These are phyloP conservation scores for Zootoca vivipara DNA, from an alignment of 2,113 vertebrate genomes.

Conservation along the genomic window DNA sequence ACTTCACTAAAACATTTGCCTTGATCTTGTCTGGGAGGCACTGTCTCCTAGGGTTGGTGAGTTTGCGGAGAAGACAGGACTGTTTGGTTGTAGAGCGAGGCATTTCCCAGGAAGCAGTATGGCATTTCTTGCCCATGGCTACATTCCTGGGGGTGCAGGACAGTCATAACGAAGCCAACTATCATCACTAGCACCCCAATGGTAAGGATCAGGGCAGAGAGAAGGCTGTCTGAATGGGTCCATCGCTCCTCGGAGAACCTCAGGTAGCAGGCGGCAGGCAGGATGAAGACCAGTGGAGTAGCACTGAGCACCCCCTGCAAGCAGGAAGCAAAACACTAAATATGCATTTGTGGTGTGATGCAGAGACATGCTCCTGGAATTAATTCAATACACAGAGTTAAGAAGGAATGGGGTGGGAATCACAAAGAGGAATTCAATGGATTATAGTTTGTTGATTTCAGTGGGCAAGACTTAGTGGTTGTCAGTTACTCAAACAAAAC, in stretches of 20 bases:
- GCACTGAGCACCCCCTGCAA: constrained; percentile 90
- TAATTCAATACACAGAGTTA: background rate
- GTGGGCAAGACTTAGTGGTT: background rate
- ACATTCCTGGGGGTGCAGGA: constrained; percentile 84
- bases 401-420: background rate
- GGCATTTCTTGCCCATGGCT: constrained; percentile 92
- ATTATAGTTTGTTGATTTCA: too few species aligned
- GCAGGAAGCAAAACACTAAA: constrained; percentile 57
- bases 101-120: constrained; percentile 85
- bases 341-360: background rate
- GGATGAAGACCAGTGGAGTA: constrained; percentile 92
- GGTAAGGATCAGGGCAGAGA: constrained; percentile 80
- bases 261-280: constrained; percentile 90
- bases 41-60: background rate
- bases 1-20: background rate
- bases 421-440: background rate
- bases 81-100: constrained; percentile 73
- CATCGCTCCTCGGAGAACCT: constrained; percentile 85
- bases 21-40: constrained; percentile 4
- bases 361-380: background rate
- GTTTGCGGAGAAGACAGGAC: constrained; percentile 56
- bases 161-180: constrained; percentile 83
- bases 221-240: constrained; percentile 82
- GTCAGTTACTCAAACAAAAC: background rate
- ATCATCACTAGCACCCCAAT: constrained; percentile 87